Conservation (phyloP, 92 coral and sea anemone genomes). For the Bergia puertoricense region DNA sequence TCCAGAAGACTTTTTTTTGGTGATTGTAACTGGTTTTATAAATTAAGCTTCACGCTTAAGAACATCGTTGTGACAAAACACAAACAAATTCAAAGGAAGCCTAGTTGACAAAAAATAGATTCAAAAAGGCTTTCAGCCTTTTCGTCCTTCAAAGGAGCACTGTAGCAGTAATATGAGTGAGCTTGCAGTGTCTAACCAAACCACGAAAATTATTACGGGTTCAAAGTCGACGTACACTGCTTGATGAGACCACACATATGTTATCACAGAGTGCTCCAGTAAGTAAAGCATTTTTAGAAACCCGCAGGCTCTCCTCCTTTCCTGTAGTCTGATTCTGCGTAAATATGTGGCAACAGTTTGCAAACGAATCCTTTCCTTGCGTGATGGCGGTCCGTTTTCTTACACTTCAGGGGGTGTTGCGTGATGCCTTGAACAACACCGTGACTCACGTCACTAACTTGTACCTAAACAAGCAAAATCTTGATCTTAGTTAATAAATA, state of each 20-base stretch:
- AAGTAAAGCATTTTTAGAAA: constrained; percentile 40
- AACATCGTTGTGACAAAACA: too few relatives aligned
- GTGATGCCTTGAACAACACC: constrained; percentile 97
- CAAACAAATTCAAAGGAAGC: too few relatives aligned
- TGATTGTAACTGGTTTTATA: too few relatives aligned
- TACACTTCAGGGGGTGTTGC: constrained; percentile 64
- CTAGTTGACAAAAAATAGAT: too few relatives aligned
- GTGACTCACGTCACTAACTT: constrained; percentile 91
- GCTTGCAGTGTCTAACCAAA: too few relatives aligned
- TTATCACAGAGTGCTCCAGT: neutral
- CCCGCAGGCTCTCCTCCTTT: constrained; percentile 95
- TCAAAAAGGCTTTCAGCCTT: too few relatives aligned
- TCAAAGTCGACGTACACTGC: neutral
- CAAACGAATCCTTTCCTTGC: constrained; percentile 76
- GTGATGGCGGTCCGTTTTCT: constrained; percentile 43
- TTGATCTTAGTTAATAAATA: neutral
- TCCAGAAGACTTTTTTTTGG: too few relatives aligned
- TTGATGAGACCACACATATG: neutral
- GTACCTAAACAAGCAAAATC: constrained; percentile 57
- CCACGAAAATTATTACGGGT: too few relatives aligned
- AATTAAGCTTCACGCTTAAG: too few relatives aligned
- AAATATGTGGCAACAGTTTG: constrained; percentile 68
- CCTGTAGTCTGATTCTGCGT: constrained; percentile 96
- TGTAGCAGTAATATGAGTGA: too few relatives aligned
- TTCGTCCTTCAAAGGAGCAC: too few relatives aligned